These are phyloP conservation scores for Drosophila ercepeae DNA, from an alignment of 1,140 invertebrate genomes.

Conservation along the genomic window DNA sequence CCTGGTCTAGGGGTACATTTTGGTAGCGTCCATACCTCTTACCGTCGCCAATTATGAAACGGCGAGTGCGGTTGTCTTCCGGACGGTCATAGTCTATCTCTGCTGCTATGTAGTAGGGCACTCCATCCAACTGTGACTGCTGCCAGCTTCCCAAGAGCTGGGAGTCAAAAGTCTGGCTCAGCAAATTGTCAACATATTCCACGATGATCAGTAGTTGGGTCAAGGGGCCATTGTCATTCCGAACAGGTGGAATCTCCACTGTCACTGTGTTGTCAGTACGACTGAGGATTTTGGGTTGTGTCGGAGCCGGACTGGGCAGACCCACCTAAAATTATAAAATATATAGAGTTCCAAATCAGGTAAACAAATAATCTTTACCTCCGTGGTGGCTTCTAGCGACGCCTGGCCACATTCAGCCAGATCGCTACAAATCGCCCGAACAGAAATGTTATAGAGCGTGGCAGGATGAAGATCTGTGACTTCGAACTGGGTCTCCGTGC, in stretches of 20 bases:
- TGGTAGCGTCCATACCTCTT: constrained; percentile 89
- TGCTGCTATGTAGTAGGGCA: constrained; percentile 92
- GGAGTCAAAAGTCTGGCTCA: constrained; percentile 85
- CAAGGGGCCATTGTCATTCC: constrained; percentile 90
- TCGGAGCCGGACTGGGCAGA: constrained; percentile 87
- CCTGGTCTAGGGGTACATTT: constrained; percentile 89
- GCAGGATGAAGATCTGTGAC: constrained; percentile 88
- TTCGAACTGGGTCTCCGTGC: constrained; percentile 84
- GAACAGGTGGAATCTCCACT: constrained; percentile 86
- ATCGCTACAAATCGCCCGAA: constrained; percentile 86
- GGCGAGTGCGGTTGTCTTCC: constrained; percentile 82
- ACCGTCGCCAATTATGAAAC: constrained; percentile 92
- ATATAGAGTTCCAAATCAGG: too few species aligned
- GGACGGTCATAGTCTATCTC: constrained; percentile 85
- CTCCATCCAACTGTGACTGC: constrained; percentile 85
- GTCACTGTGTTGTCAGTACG: constrained; percentile 86
- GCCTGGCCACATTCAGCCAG: constrained; percentile 85
- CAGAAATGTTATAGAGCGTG: constrained; percentile 89
- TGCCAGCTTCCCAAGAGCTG: constrained; percentile 86
- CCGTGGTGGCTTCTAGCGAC: constrained; percentile 86
- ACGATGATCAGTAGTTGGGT: constrained; percentile 89
- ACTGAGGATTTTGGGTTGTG: constrained; percentile 86
- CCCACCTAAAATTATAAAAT: constrained; percentile 51
- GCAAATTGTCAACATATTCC: constrained; percentile 86
- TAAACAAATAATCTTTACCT: constrained; percentile 84